Conservation (phyloP, 2,888 invertebrate species). For the Diplazon laetatorius region DNA sequence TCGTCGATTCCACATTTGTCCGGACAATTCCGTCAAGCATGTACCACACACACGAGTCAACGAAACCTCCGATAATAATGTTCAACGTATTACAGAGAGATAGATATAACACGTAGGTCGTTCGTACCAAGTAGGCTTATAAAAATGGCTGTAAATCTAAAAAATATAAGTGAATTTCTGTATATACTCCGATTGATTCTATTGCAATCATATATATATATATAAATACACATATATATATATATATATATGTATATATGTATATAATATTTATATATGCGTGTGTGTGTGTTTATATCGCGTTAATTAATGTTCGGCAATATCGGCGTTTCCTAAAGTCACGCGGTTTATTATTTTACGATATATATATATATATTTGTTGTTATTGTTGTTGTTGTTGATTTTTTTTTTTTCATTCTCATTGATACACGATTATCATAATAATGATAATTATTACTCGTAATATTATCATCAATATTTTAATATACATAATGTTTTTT, state of each 20-base stretch:
- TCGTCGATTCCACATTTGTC: no score
- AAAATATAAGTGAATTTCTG: conserved; percentile 80
- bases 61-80: conserved; percentile 20
- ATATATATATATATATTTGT: conserved; percentile 32
- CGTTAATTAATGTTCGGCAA: conserved; percentile 59
- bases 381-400: neutral
- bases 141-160: conserved; percentile 81
- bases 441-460: conserved; percentile 57
- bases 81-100: conserved; percentile 51
- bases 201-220: conserved; percentile 55
- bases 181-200: conserved; percentile 49
- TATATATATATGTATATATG: no score
- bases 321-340: conserved; percentile 59
- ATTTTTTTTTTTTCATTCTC: conserved; percentile 28
- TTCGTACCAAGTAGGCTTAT: conserved; percentile 79
- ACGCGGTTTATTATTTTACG: conserved; percentile 41
- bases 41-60: conserved; percentile 19
- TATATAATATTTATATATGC: no score
- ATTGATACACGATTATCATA: conserved; percentile 57
- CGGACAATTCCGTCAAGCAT: conserved; percentile 2
- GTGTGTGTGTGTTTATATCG: conserved; percentile 27
- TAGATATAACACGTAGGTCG: conserved; percentile 77
- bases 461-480: conserved; percentile 52
- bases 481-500: conserved; percentile 74
- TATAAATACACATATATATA: no score